Evolutionary conservation across 2,113 vertebrate genomes (phyloP).

Genomic region (Mormyrus lacerda): DNA sequence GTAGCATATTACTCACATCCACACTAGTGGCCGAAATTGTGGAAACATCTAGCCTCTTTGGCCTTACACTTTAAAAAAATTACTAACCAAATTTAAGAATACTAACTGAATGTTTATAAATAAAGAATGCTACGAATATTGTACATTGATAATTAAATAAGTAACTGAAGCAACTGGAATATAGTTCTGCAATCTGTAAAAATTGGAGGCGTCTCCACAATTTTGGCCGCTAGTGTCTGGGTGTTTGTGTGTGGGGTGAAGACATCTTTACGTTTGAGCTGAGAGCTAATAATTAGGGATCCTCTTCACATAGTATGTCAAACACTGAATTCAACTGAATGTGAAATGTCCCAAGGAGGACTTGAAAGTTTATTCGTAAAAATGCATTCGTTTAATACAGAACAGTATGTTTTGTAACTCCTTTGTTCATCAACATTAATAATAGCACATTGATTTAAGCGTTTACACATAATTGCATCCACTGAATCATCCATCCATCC

Average conservation of each 20-base stretch:
- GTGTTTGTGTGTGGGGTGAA: neutral
- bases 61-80: neutral
- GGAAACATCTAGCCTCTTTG: neutral
- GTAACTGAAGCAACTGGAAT: neutral
- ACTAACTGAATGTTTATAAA: neutral
- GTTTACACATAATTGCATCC: neutral
- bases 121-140: neutral
- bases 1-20: neutral
- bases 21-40: neutral
- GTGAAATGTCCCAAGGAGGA: neutral
- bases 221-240: neutral
- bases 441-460: neutral
- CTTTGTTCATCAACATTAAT: neutral
- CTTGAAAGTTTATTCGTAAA: neutral
- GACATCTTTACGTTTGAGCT: neutral
- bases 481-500: neutral
- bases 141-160: neutral
- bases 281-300: neutral
- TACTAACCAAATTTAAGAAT: no score
- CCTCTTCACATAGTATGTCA: neutral
- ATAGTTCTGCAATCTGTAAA: neutral
- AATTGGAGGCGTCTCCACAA: neutral
- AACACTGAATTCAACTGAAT: neutral
- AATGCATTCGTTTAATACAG: neutral
- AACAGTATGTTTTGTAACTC: neutral